Base-by-base conservation (phyloP, 2,888 invertebrate genomes). In the Cantharis rufa region DNA sequence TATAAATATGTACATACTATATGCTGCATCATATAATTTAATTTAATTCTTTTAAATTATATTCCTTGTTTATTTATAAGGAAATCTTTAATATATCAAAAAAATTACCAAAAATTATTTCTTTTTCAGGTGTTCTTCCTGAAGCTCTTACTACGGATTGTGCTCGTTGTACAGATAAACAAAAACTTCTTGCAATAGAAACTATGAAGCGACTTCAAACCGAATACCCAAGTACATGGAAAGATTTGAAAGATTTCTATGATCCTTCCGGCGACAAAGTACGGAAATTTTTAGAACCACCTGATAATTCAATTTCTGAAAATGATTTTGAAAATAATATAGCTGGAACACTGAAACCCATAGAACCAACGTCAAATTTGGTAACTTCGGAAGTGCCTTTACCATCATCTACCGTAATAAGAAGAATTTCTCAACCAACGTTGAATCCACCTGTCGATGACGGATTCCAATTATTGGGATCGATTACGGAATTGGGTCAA, bases 91-190 rank as follows among this genome's bases (percentile, higher is more conserved):
- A 28, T 10, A 27, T 10, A 1, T 2, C 0, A n/a, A 13, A 32
- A 5, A 48, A 48, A 7, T 48, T n/a, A n/a, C n/a, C n/a, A n/a
- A 7, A 48, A 48, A 48, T 4, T 21, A 21, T 18, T 64, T 21
- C n/a, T n/a, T n/a, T 64, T 64, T 72, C 88, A 94, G 94, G 91
- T 84, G 90, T 93, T 81, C 88, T 94, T 11, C 94, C 94, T 7
- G 94, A 94, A 87, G 94, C 93, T 1, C 85, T 94, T 71, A 86
- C 90, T 80, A 92, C 92, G 24, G 92, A 91, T 82, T 94, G 94
- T 86, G 85, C 89, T 15, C 89, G 92, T 70, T 94, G 94, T 84
- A 92, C 92, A 2, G 92, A 92, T 71, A 90, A 91, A 75, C 94
- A 94, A 86, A 93, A 92, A 85, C 88, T 86, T 69, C 90, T 90